These are phyloP conservation scores for Pseudomyrmex concolor DNA, from an alignment of 1,140 invertebrate species.

Conservation along the genomic window DNA sequence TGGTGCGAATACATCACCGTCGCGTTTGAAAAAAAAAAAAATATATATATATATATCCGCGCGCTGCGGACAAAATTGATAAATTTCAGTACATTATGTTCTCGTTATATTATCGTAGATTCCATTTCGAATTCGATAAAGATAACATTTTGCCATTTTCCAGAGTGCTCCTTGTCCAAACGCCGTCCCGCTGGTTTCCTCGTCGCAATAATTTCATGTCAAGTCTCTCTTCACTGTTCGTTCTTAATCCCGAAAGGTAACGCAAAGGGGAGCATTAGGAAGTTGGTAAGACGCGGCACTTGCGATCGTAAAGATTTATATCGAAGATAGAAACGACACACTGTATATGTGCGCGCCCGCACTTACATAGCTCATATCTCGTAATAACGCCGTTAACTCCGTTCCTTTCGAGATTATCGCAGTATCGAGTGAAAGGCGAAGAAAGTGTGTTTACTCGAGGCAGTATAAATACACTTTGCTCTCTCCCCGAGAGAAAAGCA, in stretches of 20 bases:
- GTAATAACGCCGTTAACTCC: slow-evolving; percentile 34
- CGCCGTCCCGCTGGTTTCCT: background rate
- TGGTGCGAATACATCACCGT: background rate
- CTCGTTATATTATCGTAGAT: background rate
- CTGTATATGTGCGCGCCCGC: background rate
- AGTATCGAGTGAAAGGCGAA: background rate
- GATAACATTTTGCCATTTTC: background rate
- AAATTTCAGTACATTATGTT: background rate
- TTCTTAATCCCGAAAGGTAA: background rate
- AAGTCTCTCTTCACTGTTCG: background rate
- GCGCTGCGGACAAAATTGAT: background rate
- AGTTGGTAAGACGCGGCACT: slow-evolving; percentile 4
- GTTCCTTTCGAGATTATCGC: slow-evolving; percentile 14
- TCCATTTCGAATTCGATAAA: slow-evolving; percentile 8
- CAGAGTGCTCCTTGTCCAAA: background rate
- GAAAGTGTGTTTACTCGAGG: background rate
- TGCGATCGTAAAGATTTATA: slow-evolving; percentile 53
- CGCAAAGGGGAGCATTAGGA: background rate
- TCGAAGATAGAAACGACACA: slow-evolving; percentile 31
- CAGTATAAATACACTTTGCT: slow-evolving; percentile 10
- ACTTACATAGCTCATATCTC: background rate
- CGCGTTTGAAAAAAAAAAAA: background rate
- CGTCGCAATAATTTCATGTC: slow-evolving; percentile 18
- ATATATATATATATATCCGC: background rate
- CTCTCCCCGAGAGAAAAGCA: slow-evolving; percentile 1